These are phyloP conservation scores for Drosophila paranaensis DNA, from an alignment of 2,888 invertebrate species.

Conservation along the genomic window DNA sequence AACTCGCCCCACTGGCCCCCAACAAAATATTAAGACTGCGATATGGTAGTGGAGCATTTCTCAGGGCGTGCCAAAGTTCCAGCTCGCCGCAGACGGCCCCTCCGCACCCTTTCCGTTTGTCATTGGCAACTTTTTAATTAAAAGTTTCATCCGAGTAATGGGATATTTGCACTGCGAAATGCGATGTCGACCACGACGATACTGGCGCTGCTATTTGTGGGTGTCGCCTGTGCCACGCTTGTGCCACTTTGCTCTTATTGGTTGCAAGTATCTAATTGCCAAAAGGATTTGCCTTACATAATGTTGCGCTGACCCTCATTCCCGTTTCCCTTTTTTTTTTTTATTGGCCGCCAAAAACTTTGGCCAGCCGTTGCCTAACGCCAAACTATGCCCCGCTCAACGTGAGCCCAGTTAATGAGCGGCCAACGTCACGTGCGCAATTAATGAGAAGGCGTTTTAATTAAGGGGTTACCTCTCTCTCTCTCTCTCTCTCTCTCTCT, in stretches of 20 bases:
- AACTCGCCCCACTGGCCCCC: constrained; percentile 35
- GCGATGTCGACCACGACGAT: constrained; percentile 68
- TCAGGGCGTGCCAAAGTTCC: constrained; percentile 40
- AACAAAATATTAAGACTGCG: constrained; percentile 64
- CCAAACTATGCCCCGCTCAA: constrained; percentile 60
- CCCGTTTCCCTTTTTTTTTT: constrained; percentile 8
- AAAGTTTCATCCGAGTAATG: constrained; percentile 80
- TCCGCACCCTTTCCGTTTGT: constrained; percentile 49
- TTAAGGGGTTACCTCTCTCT: constrained; percentile 41
- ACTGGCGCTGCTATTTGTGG: constrained; percentile 73
- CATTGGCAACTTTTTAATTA: constrained; percentile 81
- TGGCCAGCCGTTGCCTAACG: constrained; percentile 45
- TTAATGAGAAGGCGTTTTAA: constrained; percentile 73
- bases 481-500: background rate
- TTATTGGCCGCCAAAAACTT: constrained; percentile 65
- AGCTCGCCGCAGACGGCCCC: constrained; percentile 20
- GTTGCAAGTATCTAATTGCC: constrained; percentile 76
- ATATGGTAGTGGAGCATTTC: constrained; percentile 46
- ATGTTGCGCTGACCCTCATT: constrained; percentile 63
- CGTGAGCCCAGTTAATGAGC: constrained; percentile 70
- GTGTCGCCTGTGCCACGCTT: constrained; percentile 36
- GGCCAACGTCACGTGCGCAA: constrained; percentile 73
- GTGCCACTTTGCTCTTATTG: constrained; percentile 51
- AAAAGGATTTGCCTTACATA: constrained; percentile 79
- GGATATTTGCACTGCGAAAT: constrained; percentile 77